phyloP scores from a whole-genome alignment of 2,113 vertebrate species.

The Rhinopomastus cyanomelas region DNA sequence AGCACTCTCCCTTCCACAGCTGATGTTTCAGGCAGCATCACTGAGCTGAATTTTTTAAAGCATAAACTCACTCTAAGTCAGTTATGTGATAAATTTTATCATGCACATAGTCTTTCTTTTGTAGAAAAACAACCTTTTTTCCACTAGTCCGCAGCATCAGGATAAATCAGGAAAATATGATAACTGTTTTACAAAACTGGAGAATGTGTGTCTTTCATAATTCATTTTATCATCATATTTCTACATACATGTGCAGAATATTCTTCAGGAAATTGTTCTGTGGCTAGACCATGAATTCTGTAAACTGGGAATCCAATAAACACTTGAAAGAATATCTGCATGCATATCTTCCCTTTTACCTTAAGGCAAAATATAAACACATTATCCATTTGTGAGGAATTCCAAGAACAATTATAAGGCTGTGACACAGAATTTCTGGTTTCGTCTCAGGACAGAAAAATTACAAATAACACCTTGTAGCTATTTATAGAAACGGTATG shows the following conservation, averaged over 20 bases:
- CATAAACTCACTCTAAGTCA: background rate
- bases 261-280: background rate
- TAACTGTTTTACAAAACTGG: background rate
- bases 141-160: background rate
- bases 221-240: background rate
- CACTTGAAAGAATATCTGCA: background rate
- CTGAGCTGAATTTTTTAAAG: background rate
- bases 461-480: conserved; percentile 20
- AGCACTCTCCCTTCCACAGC: background rate
- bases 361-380: background rate
- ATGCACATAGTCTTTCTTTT: background rate
- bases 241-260: background rate
- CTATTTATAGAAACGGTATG: conserved; percentile 28
- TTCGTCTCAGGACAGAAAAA: conserved; percentile 19
- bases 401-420: background rate
- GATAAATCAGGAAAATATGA: background rate
- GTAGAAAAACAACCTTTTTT: background rate
- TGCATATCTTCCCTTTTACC: background rate
- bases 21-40: background rate
- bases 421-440: background rate
- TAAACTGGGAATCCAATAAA: conserved; percentile 5
- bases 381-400: background rate
- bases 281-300: background rate
- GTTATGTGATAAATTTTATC: background rate
- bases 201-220: background rate